Evolutionary conservation across 1,140 invertebrate species (phyloP).

Genomic region (Drosophila subobscura): DNA sequence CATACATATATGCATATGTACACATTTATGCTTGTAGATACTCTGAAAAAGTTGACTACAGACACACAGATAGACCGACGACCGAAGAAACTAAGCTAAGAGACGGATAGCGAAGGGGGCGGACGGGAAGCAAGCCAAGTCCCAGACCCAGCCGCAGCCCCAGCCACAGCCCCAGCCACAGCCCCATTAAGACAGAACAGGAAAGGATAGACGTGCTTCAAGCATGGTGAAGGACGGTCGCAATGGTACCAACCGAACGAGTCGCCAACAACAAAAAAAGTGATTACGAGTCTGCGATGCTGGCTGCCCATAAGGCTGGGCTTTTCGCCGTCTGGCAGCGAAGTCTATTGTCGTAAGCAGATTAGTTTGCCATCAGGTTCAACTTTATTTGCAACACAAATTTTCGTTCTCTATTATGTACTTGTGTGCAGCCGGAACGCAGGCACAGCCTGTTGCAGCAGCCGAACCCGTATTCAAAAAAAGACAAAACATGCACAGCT

Average conservation of each 20-base stretch:
- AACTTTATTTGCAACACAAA: slow-evolving; percentile 82
- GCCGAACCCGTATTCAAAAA: slow-evolving; percentile 40
- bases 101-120: slow-evolving; percentile 55
- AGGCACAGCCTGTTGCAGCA: slow-evolving; percentile 35
- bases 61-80: slow-evolving; percentile 54
- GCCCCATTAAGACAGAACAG: slow-evolving; percentile 58
- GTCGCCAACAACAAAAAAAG: slow-evolving; percentile 67
- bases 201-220: slow-evolving; percentile 65
- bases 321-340: slow-evolving; percentile 55
- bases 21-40: no score
- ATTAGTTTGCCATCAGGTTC: slow-evolving; percentile 81
- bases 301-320: slow-evolving; percentile 42
- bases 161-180: slow-evolving; percentile 6
- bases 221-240: slow-evolving; percentile 75
- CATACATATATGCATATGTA: slow-evolving; percentile 17
- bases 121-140: slow-evolving; percentile 48
- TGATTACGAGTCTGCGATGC: slow-evolving; percentile 70
- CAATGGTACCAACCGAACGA: slow-evolving; percentile 46
- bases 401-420: slow-evolving; percentile 63
- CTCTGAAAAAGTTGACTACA: slow-evolving; percentile 46
- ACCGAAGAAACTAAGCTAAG: slow-evolving; percentile 65
- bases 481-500: slow-evolving; percentile 52
- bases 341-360: slow-evolving; percentile 79
- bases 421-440: slow-evolving; percentile 62
- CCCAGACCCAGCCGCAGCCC: slow-evolving; percentile 14